These are phyloP conservation scores for Antrozous pallidus DNA, from an alignment of 2,797 vertebrate species.

Conservation along the genomic window DNA sequence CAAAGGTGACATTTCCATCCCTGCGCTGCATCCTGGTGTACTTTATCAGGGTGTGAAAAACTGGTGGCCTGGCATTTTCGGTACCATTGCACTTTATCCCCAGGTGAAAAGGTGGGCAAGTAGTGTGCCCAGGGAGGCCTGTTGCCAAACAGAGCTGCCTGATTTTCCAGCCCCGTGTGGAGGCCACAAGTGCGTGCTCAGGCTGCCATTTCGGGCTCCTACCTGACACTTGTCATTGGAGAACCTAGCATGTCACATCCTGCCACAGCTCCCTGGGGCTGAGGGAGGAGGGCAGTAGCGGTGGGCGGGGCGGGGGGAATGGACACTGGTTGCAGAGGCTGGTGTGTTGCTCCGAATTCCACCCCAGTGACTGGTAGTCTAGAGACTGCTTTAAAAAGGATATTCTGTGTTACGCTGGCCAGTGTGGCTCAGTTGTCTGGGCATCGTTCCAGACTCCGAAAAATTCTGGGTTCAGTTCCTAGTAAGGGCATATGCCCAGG, in stretches of 20 bases:
- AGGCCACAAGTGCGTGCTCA: neutral
- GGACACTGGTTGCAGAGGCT: neutral
- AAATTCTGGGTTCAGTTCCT: neutral
- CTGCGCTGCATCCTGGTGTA: neutral
- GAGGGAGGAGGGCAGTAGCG: fast-evolving
- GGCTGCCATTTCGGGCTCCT: fast-evolving
- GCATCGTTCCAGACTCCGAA: neutral
- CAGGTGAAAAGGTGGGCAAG: neutral
- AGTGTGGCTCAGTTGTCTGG: neutral
- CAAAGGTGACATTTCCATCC: neutral
- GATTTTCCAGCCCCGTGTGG: neutral
- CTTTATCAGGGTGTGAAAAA: neutral
- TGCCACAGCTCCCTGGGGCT: neutral
- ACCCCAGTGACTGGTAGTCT: neutral
- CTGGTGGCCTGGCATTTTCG: fast-evolving
- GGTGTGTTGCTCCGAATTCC: fast-evolving
- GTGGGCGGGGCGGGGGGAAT: fast-evolving
- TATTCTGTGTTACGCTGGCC: neutral
- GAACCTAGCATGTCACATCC: neutral
- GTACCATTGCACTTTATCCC: neutral
- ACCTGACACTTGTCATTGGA: neutral
- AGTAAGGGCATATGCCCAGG: neutral
- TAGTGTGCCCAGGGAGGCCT: fast-evolving
- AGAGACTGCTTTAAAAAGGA: neutral
- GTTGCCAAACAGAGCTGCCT: fast-evolving